Evolutionary conservation across 2,113 vertebrate species (phyloP).

Genomic region (Caracal caracal): DNA sequence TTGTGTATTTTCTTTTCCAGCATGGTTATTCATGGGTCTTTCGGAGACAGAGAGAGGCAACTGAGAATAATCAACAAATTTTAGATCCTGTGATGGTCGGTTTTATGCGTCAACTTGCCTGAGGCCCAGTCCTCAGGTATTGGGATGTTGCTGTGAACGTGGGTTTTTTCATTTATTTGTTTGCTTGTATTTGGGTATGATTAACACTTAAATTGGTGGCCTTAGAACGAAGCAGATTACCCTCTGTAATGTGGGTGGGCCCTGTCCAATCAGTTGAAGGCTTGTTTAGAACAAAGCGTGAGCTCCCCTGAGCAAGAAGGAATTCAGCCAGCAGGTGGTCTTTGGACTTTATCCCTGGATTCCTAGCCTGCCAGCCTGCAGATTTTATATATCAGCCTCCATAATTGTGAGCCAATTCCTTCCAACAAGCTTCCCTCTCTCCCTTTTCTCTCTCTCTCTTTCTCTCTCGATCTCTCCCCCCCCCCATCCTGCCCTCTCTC

Average conservation of each 20-base stretch:
- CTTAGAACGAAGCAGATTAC: background rate
- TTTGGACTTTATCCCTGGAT: background rate
- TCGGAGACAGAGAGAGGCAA: background rate
- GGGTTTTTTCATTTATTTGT: background rate
- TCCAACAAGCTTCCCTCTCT: background rate
- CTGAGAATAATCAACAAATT: background rate
- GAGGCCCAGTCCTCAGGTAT: background rate
- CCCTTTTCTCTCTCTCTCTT: background rate
- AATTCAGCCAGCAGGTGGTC: background rate
- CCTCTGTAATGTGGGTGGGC: background rate
- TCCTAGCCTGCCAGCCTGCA: background rate
- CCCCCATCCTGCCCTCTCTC: no score
- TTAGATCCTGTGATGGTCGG: background rate
- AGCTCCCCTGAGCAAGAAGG: background rate
- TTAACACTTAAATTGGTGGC: background rate
- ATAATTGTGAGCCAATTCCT: background rate
- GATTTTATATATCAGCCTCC: background rate
- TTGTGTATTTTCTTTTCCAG: background rate
- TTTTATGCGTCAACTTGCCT: background rate
- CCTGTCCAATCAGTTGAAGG: background rate
- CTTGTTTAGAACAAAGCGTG: background rate
- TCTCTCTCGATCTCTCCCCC: background rate
- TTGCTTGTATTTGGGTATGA: background rate
- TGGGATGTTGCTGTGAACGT: background rate
- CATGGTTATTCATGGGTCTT: rapidly evolving